Evolutionary conservation across 2,113 vertebrate genomes (phyloP).

Genomic region (Equus przewalskii): DNA sequence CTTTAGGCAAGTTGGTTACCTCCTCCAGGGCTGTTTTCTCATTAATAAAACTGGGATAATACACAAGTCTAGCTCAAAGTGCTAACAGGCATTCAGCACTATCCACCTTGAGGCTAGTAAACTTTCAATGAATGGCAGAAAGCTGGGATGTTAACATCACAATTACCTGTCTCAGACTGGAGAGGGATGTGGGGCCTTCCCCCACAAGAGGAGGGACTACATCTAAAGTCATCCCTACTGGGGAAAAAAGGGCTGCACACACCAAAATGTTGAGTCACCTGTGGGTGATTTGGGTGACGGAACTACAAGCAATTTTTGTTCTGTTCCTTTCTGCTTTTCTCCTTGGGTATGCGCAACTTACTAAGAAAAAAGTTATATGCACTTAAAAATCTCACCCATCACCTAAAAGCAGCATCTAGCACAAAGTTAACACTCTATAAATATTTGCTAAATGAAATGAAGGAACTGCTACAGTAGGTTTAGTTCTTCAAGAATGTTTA

Average conservation of each 20-base stretch:
- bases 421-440: constrained; percentile 30
- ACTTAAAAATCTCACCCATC: constrained; percentile 34
- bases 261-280: constrained; percentile 36
- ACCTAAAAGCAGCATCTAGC: neutral
- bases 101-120: neutral
- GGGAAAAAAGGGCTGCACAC: neutral
- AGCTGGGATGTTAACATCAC: neutral
- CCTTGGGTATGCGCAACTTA: neutral
- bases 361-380: neutral
- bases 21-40: neutral
- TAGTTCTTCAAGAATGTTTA: constrained; percentile 9
- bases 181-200: neutral
- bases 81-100: neutral
- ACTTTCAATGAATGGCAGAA: neutral
- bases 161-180: neutral
- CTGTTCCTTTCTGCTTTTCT: constrained; percentile 16
- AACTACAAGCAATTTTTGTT: constrained; percentile 22
- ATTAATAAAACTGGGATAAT: neutral
- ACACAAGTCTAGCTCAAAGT: neutral
- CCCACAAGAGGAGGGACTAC: neutral
- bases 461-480: constrained; percentile 1
- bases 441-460: constrained; percentile 50
- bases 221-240: neutral
- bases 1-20: neutral
- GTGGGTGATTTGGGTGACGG: neutral